A percentile compares a stretch with the other conserved stretches of the same genome.
Evolutionary conservation across 2,888 invertebrate species (phyloP).

Genomic region (Eremobia ochroleuca): DNA sequence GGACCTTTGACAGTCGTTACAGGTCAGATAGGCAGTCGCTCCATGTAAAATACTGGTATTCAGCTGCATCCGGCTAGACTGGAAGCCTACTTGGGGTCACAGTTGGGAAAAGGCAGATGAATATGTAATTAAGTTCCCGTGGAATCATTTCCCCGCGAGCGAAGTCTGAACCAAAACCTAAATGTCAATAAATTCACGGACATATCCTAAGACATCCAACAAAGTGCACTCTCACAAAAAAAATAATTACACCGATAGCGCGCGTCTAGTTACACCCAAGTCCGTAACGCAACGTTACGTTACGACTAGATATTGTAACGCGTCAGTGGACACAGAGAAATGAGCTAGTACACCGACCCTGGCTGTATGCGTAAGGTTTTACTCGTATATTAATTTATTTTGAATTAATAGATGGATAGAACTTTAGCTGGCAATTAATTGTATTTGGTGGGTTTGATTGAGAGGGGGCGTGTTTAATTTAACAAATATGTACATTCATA

Average conservation of each 20-base stretch:
- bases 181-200: neutral
- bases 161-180: no score
- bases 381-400: slow-evolving; percentile 26
- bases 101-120: no score
- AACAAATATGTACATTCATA: neutral
- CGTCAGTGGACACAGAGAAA: slow-evolving; percentile 63
- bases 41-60: no score
- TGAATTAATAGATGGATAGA: neutral
- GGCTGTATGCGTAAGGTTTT: no score
- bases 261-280: slow-evolving; percentile 47
- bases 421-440: neutral
- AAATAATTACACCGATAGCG: slow-evolving; percentile 22
- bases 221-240: slow-evolving; percentile 19
- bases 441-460: neutral
- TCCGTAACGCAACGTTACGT: slow-evolving; percentile 44
- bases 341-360: slow-evolving; percentile 65
- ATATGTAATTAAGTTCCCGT: neutral
- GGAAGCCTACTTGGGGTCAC: no score
- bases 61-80: no score
- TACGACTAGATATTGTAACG: slow-evolving; percentile 53
- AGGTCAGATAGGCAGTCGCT: no score
- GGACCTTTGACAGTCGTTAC: no score
- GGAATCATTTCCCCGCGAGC: neutral
- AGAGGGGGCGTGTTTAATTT: neutral
- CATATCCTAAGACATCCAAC: neutral